Percentiles rank a stretch among this genome's conserved stretches.
Conservation (phyloP, 2,888 invertebrate genomes). For the Acanthoscelides obtectus region DNA sequence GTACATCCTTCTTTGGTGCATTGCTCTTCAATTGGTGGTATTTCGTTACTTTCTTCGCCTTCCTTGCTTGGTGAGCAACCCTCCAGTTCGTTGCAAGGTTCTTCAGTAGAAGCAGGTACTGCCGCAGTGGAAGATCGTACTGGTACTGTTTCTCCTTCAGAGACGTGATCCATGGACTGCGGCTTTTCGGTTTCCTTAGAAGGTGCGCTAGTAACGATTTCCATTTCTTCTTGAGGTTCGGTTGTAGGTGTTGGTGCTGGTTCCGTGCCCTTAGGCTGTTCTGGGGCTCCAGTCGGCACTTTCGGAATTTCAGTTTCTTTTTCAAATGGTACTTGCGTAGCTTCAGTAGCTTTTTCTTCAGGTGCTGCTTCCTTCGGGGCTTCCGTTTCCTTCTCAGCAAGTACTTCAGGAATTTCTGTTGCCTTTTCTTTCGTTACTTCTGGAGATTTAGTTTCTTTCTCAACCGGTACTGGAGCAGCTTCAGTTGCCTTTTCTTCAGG, state of each 20-base stretch:
- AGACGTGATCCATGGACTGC: constrained; percentile 30
- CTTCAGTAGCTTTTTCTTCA: constrained; percentile 10
- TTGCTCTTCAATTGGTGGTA: constrained; percentile 14
- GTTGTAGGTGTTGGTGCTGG: constrained; percentile 11
- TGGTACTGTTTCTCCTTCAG: constrained; percentile 18
- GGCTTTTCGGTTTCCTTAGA: constrained; percentile 29
- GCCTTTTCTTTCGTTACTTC: constrained; percentile 2
- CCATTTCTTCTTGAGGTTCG: constrained; percentile 13
- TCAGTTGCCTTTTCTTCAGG: constrained; percentile 9
- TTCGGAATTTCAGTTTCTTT: constrained; percentile 13
- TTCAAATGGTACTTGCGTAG: constrained; percentile 1
- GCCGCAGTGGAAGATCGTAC: constrained; percentile 3
- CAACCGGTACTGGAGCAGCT: constrained; percentile 2
- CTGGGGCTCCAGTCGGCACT: constrained; percentile 4
- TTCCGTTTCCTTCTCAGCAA: neutral
- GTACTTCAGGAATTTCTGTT: constrained; percentile 8
- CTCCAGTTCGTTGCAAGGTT: neutral
- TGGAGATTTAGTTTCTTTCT: constrained; percentile 12
- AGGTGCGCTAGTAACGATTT: constrained; percentile 28
- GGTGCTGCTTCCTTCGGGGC: constrained; percentile 1
- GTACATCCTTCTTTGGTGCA: constrained; percentile 19
- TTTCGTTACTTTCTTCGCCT: constrained; percentile 13
- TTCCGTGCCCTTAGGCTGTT: constrained; percentile 11
- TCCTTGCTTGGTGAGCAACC: constrained; percentile 5
- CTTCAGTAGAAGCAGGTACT: constrained; percentile 3